Base-by-base conservation (phyloP, 2,888 invertebrate genomes). In the Malacosoma neustria region DNA sequence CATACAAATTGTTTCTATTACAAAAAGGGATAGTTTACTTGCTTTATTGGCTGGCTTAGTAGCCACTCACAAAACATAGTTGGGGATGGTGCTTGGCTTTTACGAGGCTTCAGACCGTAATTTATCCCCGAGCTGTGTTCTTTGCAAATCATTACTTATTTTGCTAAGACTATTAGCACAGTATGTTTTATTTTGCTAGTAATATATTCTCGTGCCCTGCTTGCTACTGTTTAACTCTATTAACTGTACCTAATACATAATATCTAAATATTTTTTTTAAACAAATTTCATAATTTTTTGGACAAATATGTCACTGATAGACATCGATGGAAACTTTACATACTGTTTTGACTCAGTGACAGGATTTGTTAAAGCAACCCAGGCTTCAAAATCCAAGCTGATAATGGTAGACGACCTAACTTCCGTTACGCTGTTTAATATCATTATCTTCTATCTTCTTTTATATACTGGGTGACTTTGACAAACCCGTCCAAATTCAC, bases 241-340 rank as follows among this genome's bases (percentile, higher is more conserved):
- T 15, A 14, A 15, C 3, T 15, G 14, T 3, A 7, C 3, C 35
- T 35, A 11, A 30, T 34, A 9, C n/a, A n/a, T n/a, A n/a, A n/a
- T n/a, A n/a, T n/a, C n/a, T n/a, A 33, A 37, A 14, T 35, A 9
- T 35, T 35, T 13, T 14, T 30, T 3, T 30, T 5, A 3, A n/a
- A n/a, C n/a, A n/a, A n/a, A n/a, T n/a, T n/a, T n/a, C n/a, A n/a
- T n/a, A n/a, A n/a, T n/a, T n/a, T n/a, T n/a, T n/a, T n/a, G n/a
- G n/a, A n/a, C n/a, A n/a, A n/a, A n/a, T n/a, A n/a, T n/a, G n/a
- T n/a, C n/a, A n/a, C n/a, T n/a, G n/a, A n/a, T n/a, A n/a, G n/a
- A n/a, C n/a, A n/a, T n/a, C n/a, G n/a, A n/a, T n/a, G n/a, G n/a
- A n/a, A n/a, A n/a, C n/a, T n/a, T n/a, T n/a, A n/a, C n/a, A n/a